Conservation (phyloP, 2,797 vertebrate genomes). For the Ctenochaetus hawaiiensis region DNA sequence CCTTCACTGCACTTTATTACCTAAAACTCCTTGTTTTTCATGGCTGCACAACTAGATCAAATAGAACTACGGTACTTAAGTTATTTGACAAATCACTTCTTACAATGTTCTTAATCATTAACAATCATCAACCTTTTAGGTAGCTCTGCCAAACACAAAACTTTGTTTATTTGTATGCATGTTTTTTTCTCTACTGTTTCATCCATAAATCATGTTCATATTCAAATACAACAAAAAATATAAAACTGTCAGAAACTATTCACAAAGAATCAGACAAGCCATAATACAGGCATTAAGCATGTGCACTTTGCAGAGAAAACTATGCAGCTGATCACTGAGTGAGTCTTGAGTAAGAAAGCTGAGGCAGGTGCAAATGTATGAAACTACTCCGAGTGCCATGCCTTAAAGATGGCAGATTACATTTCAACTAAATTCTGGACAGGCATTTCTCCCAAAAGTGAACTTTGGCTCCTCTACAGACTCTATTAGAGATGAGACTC, state of each 20-base stretch:
- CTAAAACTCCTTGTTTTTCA: too few relatives aligned
- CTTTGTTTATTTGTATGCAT: neutral
- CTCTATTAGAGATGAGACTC: constrained; percentile 47
- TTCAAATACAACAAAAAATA: neutral
- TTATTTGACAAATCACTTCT: too few relatives aligned
- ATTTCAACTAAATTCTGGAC: constrained; percentile 57
- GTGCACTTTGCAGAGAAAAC: neutral
- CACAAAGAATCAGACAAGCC: neutral
- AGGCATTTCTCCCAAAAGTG: constrained; percentile 35
- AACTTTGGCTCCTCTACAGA: constrained; percentile 50
- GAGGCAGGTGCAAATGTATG: constrained; percentile 7
- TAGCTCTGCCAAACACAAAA: neutral
- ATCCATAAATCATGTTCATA: neutral
- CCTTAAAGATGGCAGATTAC: constrained; percentile 52
- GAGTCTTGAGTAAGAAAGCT: constrained; percentile 1
- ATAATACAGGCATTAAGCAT: neutral
- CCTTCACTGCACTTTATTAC: too few relatives aligned
- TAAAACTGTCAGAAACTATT: neutral
- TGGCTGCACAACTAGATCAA: too few relatives aligned
- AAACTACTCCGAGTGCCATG: constrained; percentile 23
- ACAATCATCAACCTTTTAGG: neutral
- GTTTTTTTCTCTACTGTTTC: neutral
- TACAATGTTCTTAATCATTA: too few relatives aligned
- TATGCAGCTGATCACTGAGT: neutral
- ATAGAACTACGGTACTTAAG: too few relatives aligned